These are phyloP conservation scores for Neosalanx taihuensis DNA, from an alignment of 2,797 vertebrate genomes.

Conservation along the genomic window DNA sequence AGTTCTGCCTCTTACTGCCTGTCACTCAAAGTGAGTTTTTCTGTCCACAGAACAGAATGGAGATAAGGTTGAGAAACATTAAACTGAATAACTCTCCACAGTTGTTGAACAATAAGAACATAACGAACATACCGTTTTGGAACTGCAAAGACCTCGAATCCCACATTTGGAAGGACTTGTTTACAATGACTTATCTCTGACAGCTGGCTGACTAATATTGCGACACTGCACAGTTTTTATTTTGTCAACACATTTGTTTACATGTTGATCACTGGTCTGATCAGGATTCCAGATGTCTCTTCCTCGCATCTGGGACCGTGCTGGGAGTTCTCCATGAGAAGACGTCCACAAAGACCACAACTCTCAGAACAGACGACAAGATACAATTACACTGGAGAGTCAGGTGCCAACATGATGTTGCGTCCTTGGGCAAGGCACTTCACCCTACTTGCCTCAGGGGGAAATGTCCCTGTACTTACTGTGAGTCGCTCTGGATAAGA, in stretches of 20 bases:
- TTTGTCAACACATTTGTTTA: conserved; percentile 55
- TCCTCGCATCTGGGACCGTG: conserved; percentile 44
- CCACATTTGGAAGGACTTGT: conserved; percentile 9
- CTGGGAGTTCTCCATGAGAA: background rate
- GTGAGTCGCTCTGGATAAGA: no score
- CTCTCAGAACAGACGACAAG: background rate
- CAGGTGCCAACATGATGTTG: no score
- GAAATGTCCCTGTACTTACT: no score
- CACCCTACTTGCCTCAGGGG: no score
- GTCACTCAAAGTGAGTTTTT: background rate
- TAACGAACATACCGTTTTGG: no score
- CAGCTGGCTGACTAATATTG: conserved; percentile 59
- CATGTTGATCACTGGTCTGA: conserved; percentile 71
- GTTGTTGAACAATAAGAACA: background rate
- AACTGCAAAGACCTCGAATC: background rate
- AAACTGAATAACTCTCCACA: background rate
- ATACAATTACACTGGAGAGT: background rate
- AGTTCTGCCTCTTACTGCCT: background rate
- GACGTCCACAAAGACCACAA: conserved; percentile 3
- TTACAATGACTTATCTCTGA: conserved; percentile 40
- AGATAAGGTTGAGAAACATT: background rate
- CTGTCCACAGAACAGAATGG: background rate
- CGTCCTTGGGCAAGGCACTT: no score
- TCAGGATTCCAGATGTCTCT: conserved; percentile 68
- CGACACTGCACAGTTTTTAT: conserved; percentile 38